These are phyloP conservation scores for Thunnus albacares DNA, from an alignment of 2,797 vertebrate species.

Conservation along the genomic window DNA sequence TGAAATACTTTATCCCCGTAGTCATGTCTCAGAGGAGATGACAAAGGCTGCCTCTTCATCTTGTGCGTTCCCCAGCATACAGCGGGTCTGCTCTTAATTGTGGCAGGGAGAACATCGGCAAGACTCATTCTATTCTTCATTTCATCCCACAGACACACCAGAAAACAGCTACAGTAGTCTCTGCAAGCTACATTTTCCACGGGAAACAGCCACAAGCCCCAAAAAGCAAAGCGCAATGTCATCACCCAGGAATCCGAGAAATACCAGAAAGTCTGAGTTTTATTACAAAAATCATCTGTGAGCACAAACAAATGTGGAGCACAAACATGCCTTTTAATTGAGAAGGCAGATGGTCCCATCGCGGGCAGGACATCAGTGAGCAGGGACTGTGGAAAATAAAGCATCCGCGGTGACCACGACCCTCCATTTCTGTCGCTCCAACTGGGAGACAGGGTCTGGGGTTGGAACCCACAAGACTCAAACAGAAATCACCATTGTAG, in stretches of 20 bases:
- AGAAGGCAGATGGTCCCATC: constrained; percentile 78
- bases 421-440: constrained; percentile 74
- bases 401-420: constrained; percentile 70
- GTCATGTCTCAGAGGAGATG: constrained; percentile 71
- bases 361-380: constrained; percentile 59
- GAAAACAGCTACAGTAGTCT: constrained; percentile 82
- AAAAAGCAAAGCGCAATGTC: constrained; percentile 80
- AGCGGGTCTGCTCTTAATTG: constrained; percentile 83
- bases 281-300: constrained; percentile 83
- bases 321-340: constrained; percentile 82
- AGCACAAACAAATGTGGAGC: constrained; percentile 84
- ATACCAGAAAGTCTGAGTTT: constrained; percentile 85
- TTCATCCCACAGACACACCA: constrained; percentile 81
- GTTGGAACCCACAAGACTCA: constrained; percentile 81
- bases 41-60: constrained; percentile 72
- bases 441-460: constrained; percentile 77
- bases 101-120: constrained; percentile 74
- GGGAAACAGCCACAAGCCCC: constrained; percentile 81
- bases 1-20: constrained; percentile 49
- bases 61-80: constrained; percentile 73
- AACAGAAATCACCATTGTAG: constrained; percentile 81
- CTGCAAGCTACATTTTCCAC: constrained; percentile 82
- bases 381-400: constrained; percentile 78
- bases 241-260: constrained; percentile 84
- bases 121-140: constrained; percentile 82